Base-by-base conservation (phyloP, 2,888 invertebrate species). In the Dryobotodes eremita region DNA sequence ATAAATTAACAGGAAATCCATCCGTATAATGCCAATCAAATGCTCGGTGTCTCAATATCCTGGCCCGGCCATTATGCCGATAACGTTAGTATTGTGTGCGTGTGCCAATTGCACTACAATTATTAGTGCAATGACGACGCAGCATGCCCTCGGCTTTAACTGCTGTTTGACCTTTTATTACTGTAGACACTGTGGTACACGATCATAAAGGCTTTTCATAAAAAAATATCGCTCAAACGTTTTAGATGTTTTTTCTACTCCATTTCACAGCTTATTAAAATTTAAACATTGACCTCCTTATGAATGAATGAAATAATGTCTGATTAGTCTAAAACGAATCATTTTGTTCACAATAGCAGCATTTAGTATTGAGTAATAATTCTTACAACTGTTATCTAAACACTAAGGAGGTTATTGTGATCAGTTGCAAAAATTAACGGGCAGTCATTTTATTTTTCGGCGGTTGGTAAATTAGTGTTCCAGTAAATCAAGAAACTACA, bases 11-110 rank as follows among this genome's bases (percentile, higher is more conserved):
- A 69, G 73, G 75, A 79, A 61, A 71, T 55, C 55, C 31, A 74
- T 71, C 72, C 66, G 13, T 46, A 50, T 72, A 11, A 59, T 73
- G 72, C 57, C 75, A 84, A 87, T 87, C 73, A 79, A 57, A 61
- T 50, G 55, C 53, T 15, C 20, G 8, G 55, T 84, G 87, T 66
- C 84, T 75, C 79, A 84, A 85, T 79, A 76, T 84, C 79, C 83
- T 68, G 66, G 46, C 26, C 10, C n/a, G 15, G 42, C 26, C 55
- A 26, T 59, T 50, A 66, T 20, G 61, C 20, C 81, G 65, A 66
- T 75, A 74, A 8, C 46, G 36, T 69, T 61, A 23, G 48, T 36
- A 71, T 59, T 74, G 70, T 85, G 53, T 57, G 26, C 59, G n/a
- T 26, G 48, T 36, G 36, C 62, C 74, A 53, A 68, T 81, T 81